Percentiles rank a stretch among this genome's conserved stretches.
phyloP scores from a whole-genome alignment of 2,888 invertebrate species.

The Trimorus sp. region DNA sequence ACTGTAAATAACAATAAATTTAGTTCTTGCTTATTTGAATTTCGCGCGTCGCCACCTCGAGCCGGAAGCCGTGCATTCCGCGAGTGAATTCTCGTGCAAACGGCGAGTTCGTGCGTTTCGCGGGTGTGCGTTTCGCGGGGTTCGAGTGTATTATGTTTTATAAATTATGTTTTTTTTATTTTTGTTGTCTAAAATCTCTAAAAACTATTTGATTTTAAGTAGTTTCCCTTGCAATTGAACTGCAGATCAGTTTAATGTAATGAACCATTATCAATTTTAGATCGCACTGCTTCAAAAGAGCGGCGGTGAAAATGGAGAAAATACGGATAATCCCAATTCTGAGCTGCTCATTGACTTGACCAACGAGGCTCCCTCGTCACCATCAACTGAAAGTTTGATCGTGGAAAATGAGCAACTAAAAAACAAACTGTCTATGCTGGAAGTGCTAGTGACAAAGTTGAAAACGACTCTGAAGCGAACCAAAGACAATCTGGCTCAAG shows the following conservation, averaged over 20 bases:
- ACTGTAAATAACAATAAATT: too few relatives aligned
- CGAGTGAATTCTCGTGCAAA: too few relatives aligned
- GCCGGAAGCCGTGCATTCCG: too few relatives aligned
- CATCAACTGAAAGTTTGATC: slow-evolving; percentile 53
- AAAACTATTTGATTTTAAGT: background rate
- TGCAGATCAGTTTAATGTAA: background rate
- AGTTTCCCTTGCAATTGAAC: background rate
- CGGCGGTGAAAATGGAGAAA: slow-evolving; percentile 61
- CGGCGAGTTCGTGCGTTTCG: too few relatives aligned
- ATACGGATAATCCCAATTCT: slow-evolving; percentile 50
- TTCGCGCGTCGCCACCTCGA: too few relatives aligned
- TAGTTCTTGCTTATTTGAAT: too few relatives aligned
- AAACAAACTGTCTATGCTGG: slow-evolving; percentile 82
- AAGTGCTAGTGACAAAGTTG: slow-evolving; percentile 82
- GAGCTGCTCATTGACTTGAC: slow-evolving; percentile 68
- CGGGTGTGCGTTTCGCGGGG: too few relatives aligned
- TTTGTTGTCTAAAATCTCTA: too few relatives aligned
- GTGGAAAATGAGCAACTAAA: slow-evolving; percentile 75
- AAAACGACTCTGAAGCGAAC: slow-evolving; percentile 83
- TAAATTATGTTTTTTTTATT: too few relatives aligned
- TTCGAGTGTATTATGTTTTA: too few relatives aligned
- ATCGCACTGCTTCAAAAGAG: slow-evolving; percentile 73
- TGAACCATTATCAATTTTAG: slow-evolving; percentile 58
- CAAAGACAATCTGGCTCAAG: slow-evolving; percentile 82
- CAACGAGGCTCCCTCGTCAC: slow-evolving; percentile 31